phyloP scores from a whole-genome alignment of 2,888 invertebrate species.

The Athalia cordata region DNA sequence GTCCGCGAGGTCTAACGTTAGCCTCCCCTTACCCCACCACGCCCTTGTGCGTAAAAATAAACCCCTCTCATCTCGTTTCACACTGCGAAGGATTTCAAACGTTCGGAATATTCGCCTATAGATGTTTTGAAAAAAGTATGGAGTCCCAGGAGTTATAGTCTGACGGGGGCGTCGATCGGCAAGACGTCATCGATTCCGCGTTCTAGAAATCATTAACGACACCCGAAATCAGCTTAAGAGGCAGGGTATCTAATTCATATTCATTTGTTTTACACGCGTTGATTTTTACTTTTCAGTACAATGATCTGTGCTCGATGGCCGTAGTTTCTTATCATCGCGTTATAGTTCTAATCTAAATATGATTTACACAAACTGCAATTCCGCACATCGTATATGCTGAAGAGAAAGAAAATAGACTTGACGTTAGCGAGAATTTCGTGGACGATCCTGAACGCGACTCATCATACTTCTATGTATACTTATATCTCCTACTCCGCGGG shows the following conservation, averaged over 20 bases:
- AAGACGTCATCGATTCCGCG: not conserved
- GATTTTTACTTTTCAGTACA: no score
- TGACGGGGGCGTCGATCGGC: not conserved
- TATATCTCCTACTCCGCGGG: not conserved
- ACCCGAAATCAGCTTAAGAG: no score
- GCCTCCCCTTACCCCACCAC: conserved; percentile 55
- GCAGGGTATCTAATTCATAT: no score
- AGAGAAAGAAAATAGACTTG: not conserved
- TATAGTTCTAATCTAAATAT: no score
- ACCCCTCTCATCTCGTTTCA: conserved; percentile 53
- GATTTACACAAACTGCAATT: no score
- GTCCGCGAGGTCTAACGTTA: conserved; percentile 61
- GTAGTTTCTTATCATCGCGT: no score
- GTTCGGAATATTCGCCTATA: conserved; percentile 34
- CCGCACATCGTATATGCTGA: conserved; percentile 1
- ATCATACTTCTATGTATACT: not conserved
- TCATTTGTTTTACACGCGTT: no score
- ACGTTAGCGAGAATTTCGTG: not conserved
- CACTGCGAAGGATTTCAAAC: conserved; percentile 35
- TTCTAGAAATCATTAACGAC: no score
- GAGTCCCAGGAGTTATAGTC: not conserved
- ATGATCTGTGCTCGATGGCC: no score
- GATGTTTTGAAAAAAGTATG: not conserved
- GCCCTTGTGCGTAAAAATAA: conserved; percentile 67
- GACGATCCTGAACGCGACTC: not conserved